Evolutionary conservation across 2,797 vertebrate species (phyloP).

Genomic region (Periophthalmus magnuspinnatus): DNA sequence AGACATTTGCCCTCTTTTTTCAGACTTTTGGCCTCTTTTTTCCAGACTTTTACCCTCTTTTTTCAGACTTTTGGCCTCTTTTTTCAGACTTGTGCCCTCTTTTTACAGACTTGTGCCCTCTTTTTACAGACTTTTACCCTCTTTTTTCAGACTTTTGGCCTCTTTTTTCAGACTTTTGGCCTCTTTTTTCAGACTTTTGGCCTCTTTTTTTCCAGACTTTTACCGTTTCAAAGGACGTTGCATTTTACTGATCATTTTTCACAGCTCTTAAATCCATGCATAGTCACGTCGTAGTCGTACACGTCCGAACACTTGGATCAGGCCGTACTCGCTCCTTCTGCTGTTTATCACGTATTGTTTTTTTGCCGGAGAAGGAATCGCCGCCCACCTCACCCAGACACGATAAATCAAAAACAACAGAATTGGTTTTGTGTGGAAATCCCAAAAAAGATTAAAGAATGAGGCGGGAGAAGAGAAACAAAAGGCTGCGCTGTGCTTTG

Average conservation of each 20-base stretch:
- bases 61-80: no score
- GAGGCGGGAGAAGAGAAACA: conserved; percentile 18
- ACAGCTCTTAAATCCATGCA: neutral
- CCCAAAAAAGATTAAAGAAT: conserved; percentile 27
- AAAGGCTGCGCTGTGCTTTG: conserved; percentile 36
- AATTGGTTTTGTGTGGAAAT: conserved; percentile 15
- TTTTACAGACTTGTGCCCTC: no score
- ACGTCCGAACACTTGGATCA: conserved; percentile 15
- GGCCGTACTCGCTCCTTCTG: conserved; percentile 5
- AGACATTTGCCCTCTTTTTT: no score
- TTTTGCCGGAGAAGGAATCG: neutral
- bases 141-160: neutral
- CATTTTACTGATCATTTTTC: neutral
- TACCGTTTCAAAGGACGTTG: neutral
- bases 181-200: no score
- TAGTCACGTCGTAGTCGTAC: neutral
- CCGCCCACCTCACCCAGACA: conserved; percentile 30
- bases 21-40: no score
- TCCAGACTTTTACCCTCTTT: no score
- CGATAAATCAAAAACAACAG: conserved; percentile 11
- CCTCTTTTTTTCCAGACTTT: neutral
- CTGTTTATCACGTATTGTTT: conserved; percentile 23
- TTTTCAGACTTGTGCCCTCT: no score
- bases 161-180: no score
- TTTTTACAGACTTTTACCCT: neutral